These are phyloP conservation scores for Buathra laborator DNA, from an alignment of 2,888 invertebrate species.

Conservation along the genomic window DNA sequence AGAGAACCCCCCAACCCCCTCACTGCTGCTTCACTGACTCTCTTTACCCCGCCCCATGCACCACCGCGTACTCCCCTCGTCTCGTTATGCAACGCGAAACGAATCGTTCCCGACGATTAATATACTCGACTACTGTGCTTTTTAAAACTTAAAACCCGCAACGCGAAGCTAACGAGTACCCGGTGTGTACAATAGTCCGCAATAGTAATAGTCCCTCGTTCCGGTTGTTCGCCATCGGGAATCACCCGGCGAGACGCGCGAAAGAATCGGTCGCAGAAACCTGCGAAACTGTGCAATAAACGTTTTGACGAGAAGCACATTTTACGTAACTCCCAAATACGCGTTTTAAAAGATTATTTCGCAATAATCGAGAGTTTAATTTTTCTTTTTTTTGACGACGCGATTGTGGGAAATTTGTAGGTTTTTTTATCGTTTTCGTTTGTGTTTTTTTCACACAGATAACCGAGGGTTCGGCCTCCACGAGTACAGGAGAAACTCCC, in stretches of 20 bases:
- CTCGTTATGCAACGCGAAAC: slow-evolving; percentile 53
- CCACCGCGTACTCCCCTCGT: neutral
- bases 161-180: slow-evolving; percentile 18
- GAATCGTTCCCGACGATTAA: slow-evolving; percentile 50
- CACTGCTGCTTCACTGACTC: neutral
- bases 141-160: slow-evolving; percentile 22
- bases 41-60: neutral
- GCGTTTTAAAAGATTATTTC: neutral
- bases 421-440: slow-evolving; percentile 41
- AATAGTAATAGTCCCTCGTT: slow-evolving; percentile 40
- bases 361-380: neutral
- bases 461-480: slow-evolving; percentile 84
- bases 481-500: slow-evolving; percentile 84
- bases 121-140: slow-evolving; percentile 36
- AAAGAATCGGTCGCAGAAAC: neutral
- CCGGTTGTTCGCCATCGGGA: slow-evolving; percentile 53
- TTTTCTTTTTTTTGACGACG: neutral
- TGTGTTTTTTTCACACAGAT: slow-evolving; percentile 75
- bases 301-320: slow-evolving; percentile 2
- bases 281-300: neutral
- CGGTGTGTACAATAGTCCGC: neutral
- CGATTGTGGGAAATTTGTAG: slow-evolving; percentile 4
- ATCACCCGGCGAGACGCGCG: slow-evolving; percentile 46
- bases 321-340: neutral
- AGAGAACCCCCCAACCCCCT: slow-evolving; percentile 10